Base-by-base conservation (phyloP, 2,113 vertebrate species). In the Melanostigma gelatinosum region DNA sequence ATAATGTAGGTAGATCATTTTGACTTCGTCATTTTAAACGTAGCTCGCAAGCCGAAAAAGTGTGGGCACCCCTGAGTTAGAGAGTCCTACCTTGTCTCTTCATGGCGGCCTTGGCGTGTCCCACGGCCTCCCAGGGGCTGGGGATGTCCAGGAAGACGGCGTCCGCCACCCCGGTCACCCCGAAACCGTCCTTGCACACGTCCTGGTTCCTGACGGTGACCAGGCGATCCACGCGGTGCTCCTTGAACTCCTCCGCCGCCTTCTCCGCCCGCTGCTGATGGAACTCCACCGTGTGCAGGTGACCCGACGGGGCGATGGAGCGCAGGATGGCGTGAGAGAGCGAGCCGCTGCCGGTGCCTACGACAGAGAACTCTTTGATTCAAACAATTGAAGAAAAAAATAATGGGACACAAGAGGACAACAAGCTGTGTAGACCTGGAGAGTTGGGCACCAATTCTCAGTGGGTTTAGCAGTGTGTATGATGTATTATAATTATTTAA, bases 81-180 rank as follows among this genome's bases (percentile, higher is more conserved):
- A 36, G 2, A n/a, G 36, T 22, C 89, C 77, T 85, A 99, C 98
- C 98, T 91, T 96, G 96, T 22, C 63, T 93, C 93, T 97, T 99
- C 85, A 99, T 87, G 0, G 98, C 97, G 0, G 93, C 80, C 89
- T 97, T 97, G 83, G 98, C 97, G 3, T 99, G 97, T 27, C 85
- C 84, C 84, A 99, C 95, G 0, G 98, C 97, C 93, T 99, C 97
- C 98, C 98, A 99, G 0, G 98, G 98, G 0, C 96, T 97, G 0
- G 98, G 98, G 86, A 99, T 99, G 91, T 99, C 98, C 86, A 99
- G 93, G 91, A 99, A 99, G 52, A 98, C 97, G 0, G 98, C 98
- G 0, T 99, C 97, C 0, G 98, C 98, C 72, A 96, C 80, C 0
- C 90, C 94, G 3, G 77, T 93, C 74, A 99, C 97, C 0, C 98